A percentile compares a stretch with the other conserved stretches of the same genome.
phyloP scores from a whole-genome alignment of 2,888 invertebrate species.

The Diploptera punctata region DNA sequence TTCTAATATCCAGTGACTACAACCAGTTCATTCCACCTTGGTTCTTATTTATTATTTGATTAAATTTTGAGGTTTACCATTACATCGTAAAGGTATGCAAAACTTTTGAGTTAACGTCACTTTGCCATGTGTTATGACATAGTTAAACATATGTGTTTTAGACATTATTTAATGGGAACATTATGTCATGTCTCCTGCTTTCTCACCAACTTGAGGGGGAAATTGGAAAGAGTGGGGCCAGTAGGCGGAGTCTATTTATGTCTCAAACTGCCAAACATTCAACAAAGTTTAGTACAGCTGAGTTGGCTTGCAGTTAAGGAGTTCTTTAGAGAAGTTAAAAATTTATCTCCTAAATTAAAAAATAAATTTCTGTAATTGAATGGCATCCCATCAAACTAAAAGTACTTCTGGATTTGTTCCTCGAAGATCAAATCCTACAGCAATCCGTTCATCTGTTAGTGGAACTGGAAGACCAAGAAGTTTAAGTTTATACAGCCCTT shows the following conservation, averaged over 20 bases:
- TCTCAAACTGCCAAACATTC: conserved; percentile 22
- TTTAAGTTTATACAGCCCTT: conserved; percentile 1
- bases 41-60: too few relatives aligned
- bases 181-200: conserved; percentile 16
- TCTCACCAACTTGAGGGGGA: neutral
- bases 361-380: neutral
- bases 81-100: too few relatives aligned
- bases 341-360: too few relatives aligned
- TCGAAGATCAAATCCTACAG: conserved; percentile 33
- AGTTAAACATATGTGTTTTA: neutral
- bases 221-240: neutral
- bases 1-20: too few relatives aligned
- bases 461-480: conserved; percentile 49
- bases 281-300: conserved; percentile 6
- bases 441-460: conserved; percentile 14
- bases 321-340: too few relatives aligned
- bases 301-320: neutral
- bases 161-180: neutral
- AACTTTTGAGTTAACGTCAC: too few relatives aligned
- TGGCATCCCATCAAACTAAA: conserved; percentile 7
- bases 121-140: neutral
- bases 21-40: too few relatives aligned
- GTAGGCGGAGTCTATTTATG: conserved; percentile 41
- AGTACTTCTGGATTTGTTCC: conserved; percentile 28
- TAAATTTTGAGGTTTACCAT: too few relatives aligned